Percentiles rank a stretch among this genome's conserved stretches.
phyloP scores from a whole-genome alignment of 23 tunicate species.

The Ciona savignyi region DNA sequence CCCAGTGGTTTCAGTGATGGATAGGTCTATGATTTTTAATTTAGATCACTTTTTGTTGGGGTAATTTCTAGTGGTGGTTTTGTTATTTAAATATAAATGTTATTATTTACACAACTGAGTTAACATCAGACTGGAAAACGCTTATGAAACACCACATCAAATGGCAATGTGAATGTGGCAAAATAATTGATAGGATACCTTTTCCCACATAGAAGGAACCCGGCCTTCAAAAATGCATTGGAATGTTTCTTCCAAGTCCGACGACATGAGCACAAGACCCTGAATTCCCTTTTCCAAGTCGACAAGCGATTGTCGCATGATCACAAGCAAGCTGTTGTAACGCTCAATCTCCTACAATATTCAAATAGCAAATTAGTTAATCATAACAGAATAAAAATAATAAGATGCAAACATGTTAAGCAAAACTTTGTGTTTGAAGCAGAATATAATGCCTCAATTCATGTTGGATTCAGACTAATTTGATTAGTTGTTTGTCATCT shows the following conservation, averaged over 20 bases:
- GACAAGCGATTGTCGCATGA: constrained; percentile 76
- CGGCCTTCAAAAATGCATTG: constrained; percentile 95
- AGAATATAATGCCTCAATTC: too few species aligned
- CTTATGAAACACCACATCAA: too few species aligned
- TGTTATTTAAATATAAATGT: too few species aligned
- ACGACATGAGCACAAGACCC: constrained; percentile 96
- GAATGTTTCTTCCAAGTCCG: constrained; percentile 94
- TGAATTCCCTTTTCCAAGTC: constrained; percentile 96
- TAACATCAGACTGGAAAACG: too few species aligned
- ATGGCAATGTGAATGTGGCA: too few species aligned
- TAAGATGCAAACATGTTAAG: too few species aligned
- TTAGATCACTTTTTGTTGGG: background rate
- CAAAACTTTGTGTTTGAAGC: too few species aligned
- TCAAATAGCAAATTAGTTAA: too few species aligned
- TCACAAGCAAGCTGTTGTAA: constrained; percentile 81
- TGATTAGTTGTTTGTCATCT: too few species aligned
- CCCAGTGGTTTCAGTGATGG: constrained; percentile 98
- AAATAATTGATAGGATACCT: too few species aligned
- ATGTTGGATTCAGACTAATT: too few species aligned
- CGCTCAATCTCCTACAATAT: constrained; percentile 85
- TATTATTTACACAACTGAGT: background rate
- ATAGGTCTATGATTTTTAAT: constrained; percentile 46
- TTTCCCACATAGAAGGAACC: constrained; percentile 98
- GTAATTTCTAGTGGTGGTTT: background rate
- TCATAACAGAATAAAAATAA: too few species aligned